These are phyloP conservation scores for Channa striata DNA, from an alignment of 2,797 vertebrate species.

Conservation along the genomic window DNA sequence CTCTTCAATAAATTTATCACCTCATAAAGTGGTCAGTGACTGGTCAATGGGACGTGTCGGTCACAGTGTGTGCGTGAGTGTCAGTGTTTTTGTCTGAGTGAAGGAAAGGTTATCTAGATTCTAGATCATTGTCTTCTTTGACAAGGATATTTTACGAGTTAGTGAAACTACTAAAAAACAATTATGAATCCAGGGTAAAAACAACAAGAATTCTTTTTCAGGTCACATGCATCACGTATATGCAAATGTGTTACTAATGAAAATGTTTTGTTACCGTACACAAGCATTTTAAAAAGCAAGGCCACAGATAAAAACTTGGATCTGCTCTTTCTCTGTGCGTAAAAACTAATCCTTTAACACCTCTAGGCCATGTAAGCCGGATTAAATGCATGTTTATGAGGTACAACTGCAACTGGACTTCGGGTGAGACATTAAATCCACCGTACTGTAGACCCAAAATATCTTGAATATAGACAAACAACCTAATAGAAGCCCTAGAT, in stretches of 20 bases:
- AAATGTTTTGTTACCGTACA: no score
- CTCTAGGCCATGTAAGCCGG: no score
- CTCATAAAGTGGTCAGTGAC: constrained; percentile 82
- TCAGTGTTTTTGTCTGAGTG: constrained; percentile 41
- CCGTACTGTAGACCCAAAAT: neutral
- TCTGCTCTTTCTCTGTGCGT: no score
- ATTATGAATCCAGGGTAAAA: constrained; percentile 1
- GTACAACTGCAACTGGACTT: no score
- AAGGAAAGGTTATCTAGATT: constrained; percentile 21
- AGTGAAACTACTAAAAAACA: neutral
- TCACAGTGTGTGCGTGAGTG: constrained; percentile 24
- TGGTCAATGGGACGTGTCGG: constrained; percentile 73
- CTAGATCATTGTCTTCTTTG: constrained; percentile 21
- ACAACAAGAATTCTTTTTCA: no score
- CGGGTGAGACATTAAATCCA: neutral
- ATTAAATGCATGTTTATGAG: no score
- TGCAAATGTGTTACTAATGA: neutral
- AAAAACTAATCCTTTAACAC: no score
- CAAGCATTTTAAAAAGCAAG: no score
- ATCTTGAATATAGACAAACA: neutral
- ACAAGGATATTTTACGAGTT: constrained; percentile 16
- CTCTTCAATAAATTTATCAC: constrained; percentile 86
- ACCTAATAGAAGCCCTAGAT: neutral
- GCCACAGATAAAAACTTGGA: no score
- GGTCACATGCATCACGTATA: no score